Conservation (phyloP, 2,797 vertebrate genomes). For the Coreius guichenoti region DNA sequence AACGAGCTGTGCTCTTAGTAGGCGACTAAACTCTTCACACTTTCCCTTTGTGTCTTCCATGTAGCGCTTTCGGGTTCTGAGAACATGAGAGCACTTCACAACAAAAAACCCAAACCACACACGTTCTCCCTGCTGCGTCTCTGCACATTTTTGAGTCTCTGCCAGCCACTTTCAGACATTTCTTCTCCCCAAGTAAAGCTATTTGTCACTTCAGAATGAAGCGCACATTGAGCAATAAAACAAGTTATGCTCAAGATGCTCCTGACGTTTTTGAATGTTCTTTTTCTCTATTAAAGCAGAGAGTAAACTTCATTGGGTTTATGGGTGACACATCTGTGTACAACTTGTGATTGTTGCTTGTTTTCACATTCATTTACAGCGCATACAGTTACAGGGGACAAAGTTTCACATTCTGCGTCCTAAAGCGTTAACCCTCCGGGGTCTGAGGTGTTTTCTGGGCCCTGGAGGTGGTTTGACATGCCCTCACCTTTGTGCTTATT, state of each 20-base stretch:
- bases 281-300: slow-evolving; percentile 60
- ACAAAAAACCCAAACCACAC: slow-evolving; percentile 66
- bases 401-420: background rate
- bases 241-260: slow-evolving; percentile 52
- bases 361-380: background rate
- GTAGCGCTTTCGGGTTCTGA: slow-evolving; percentile 69
- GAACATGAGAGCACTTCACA: slow-evolving; percentile 64
- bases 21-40: slow-evolving; percentile 35
- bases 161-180: slow-evolving; percentile 73
- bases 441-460: too few relatives aligned
- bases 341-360: background rate
- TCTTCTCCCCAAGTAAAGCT: slow-evolving; percentile 68
- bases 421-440: too few relatives aligned
- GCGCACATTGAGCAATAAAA: slow-evolving; percentile 69
- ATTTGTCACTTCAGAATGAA: slow-evolving; percentile 73
- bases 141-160: slow-evolving; percentile 72
- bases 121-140: slow-evolving; percentile 64
- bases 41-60: slow-evolving; percentile 70
- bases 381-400: background rate
- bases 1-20: slow-evolving; percentile 16
- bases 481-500: too few relatives aligned
- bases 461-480: too few relatives aligned
- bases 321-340: background rate
- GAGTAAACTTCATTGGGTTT: slow-evolving; percentile 1
- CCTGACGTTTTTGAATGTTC: slow-evolving; percentile 23